Base-by-base conservation (phyloP, 2,113 vertebrate genomes). In the Scopus umbretta region DNA sequence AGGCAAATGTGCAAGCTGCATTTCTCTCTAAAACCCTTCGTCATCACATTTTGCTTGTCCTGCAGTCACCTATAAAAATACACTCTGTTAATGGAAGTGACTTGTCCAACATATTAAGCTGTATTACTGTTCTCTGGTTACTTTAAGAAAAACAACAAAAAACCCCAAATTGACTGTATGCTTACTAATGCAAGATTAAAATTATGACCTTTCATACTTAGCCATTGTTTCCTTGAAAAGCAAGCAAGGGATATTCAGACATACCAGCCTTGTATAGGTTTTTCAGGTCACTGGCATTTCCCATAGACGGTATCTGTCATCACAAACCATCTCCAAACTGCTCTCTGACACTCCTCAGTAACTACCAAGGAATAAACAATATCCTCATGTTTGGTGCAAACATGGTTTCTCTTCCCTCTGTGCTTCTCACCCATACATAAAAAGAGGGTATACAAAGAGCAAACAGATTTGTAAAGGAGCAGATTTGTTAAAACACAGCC, bases 91-190 rank as follows among this genome's bases (percentile, higher is more conserved):
- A 71, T 7, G 5, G 36, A 80, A 88, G 42, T 20, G 15, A 81
- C 32, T 81, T 45, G 16, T 62, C 53, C 40, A 88, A 82, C 10
- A 17, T n/a, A 67, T 11, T 36, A 34, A 66, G 11, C 15, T 78
- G 4, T 29, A 45, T 78, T 59, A n/a, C 27, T 55, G 15, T 43
- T 80, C 55, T 20, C 36, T 50, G 38, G 17, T 43, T 50, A 36
- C 26, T 91, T 91, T n/a, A 62, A 61, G 26, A 67, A 59, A 71
- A 92, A 73, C 2, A 50, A 22, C 32, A 62, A 14, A 88, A 88
- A 82, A n/a, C 1, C 0, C 5, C 11, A 62, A 56, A 71, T 4
- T n/a, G n/a, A 21, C 20, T 13, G 3, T 50, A 81, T 34, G 56
- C 34, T 83, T 87, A 59, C 42, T 56, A 68, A 62, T 8, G 4